phyloP scores from a whole-genome alignment of 1,140 invertebrate genomes.

The Caenorhabditis brenneri region DNA sequence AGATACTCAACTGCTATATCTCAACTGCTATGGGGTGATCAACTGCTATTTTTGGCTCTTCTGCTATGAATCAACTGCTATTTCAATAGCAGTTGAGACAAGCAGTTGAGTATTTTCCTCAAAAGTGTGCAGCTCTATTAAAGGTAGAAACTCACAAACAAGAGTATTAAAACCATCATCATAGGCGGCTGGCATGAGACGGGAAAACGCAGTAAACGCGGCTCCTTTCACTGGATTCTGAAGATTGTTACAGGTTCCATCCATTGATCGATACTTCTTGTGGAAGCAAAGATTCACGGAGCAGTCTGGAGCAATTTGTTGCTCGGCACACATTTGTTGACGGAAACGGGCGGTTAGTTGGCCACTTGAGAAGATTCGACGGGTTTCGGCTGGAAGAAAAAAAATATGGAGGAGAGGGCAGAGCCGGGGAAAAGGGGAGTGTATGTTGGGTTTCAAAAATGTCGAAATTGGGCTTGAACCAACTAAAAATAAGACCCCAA shows the following conservation, averaged over 20 bases:
- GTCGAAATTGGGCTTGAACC: too few species aligned
- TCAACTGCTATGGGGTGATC: too few species aligned
- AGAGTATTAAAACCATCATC: constrained; percentile 95
- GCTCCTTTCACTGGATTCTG: constrained; percentile 87
- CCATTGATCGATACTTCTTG: constrained; percentile 83
- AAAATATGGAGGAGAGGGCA: too few species aligned
- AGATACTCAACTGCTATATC: too few species aligned
- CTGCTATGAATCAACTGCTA: too few species aligned
- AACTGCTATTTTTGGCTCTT: too few species aligned
- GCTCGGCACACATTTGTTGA: constrained; percentile 24
- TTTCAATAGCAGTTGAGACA: too few species aligned
- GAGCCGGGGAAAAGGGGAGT: too few species aligned
- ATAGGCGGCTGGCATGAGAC: constrained; percentile 85
- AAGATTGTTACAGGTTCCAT: constrained; percentile 96
- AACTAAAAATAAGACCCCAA: too few species aligned
- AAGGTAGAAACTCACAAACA: constrained; percentile 50
- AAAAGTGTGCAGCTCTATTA: too few species aligned
- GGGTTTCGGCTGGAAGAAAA: constrained; percentile 25
- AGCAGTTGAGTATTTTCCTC: too few species aligned
- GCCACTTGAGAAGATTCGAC: constrained; percentile 33
- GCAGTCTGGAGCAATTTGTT: constrained; percentile 50
- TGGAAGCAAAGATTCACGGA: constrained; percentile 56
- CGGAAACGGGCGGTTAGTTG: constrained; percentile 17
- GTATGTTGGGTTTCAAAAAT: too few species aligned
- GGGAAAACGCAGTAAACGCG: constrained; percentile 83